These are phyloP conservation scores for Asteroscopus sphinx DNA, from an alignment of 2,888 invertebrate species.

Conservation along the genomic window DNA sequence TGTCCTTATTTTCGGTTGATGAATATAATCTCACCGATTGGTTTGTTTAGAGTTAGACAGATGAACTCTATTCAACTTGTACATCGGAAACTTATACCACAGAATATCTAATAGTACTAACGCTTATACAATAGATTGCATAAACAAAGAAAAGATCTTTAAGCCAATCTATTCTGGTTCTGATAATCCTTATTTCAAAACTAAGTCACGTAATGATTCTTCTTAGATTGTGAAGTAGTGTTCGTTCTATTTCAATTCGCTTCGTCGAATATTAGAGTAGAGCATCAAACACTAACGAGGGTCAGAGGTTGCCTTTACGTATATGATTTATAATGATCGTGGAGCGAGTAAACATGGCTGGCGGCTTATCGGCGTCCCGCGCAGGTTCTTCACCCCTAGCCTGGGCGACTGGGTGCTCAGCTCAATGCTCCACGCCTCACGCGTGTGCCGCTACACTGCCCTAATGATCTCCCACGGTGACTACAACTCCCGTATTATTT, in stretches of 20 bases:
- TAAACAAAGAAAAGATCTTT: slow-evolving; percentile 31
- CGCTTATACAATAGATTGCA: slow-evolving; percentile 41
- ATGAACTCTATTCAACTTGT: slow-evolving; percentile 43
- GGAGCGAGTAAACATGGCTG: slow-evolving; percentile 73
- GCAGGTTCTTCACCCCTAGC: slow-evolving; percentile 81
- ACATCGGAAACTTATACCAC: slow-evolving; percentile 13
- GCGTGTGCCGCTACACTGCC: slow-evolving; percentile 37
- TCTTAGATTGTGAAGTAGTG: slow-evolving; percentile 40
- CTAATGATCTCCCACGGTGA: slow-evolving; percentile 56
- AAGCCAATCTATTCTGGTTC: slow-evolving; percentile 24
- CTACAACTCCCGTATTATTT: slow-evolving; percentile 31
- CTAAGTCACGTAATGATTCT: slow-evolving; percentile 43
- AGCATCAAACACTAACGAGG: slow-evolving; percentile 76
- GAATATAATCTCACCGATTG: slow-evolving; percentile 6
- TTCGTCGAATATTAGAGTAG: slow-evolving; percentile 48
- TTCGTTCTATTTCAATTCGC: slow-evolving; percentile 44
- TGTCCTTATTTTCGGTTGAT: slow-evolving; percentile 16
- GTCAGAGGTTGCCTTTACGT: slow-evolving; percentile 78
- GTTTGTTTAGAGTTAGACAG: slow-evolving; percentile 31
- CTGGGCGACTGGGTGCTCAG: slow-evolving; percentile 38
- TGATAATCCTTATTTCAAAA: slow-evolving; percentile 45
- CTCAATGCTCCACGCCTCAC: slow-evolving; percentile 50
- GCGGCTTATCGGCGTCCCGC: slow-evolving; percentile 75
- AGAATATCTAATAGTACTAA: too few relatives aligned
- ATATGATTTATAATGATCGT: slow-evolving; percentile 83